Evolutionary conservation across 2,888 invertebrate species (phyloP), one percentile per base, ranked within the genome.

Genomic region (Harpalus rubripes): DNA sequence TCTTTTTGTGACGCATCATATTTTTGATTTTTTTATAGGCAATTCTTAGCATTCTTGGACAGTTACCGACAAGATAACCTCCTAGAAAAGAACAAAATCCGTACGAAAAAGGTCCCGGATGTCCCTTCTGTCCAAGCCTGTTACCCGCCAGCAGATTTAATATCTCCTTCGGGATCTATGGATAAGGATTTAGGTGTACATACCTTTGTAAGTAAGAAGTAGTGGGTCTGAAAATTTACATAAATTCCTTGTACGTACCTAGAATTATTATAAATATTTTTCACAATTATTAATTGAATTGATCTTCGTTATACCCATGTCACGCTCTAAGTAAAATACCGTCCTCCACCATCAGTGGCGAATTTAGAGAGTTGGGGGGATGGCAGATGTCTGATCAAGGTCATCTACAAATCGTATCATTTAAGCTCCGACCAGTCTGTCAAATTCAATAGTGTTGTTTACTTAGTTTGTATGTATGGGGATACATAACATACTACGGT

Each of bases 1-100:
- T n/a, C n/a, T n/a, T n/a, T n/a, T n/a, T n/a, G n/a, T n/a, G n/a
- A n/a, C n/a, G n/a, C n/a, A n/a, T n/a, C n/a, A n/a, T n/a, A n/a
- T n/a, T n/a, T n/a, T n/a, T n/a, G n/a, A n/a, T n/a, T 12, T 52
- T 52, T 52, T 4, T 12, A 2, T 52, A 92, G 94, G 81, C 95
- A 95, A 87, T 95, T 95, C 89, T 89, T 95, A 32, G 92, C 93
- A 85, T 95, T 94, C 88, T 90, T 95, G 82, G 94, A 95, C 87
- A 93, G 94, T 87, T 95, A 94, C 88, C 92, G 93, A 88, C 89
- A 91, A 80, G 91, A 90, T 8, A 92, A 92, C 83, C 88, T 92
- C 86, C 89, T 91, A 7, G 92, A 92, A 86, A 90, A 92, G 79
- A 92, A 91, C 85, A 80, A 85, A 74, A 88, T 87, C 10, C 91